These are phyloP conservation scores for Burhinus oedicnemus DNA, from an alignment of 2,113 vertebrate species.

Conservation along the genomic window DNA sequence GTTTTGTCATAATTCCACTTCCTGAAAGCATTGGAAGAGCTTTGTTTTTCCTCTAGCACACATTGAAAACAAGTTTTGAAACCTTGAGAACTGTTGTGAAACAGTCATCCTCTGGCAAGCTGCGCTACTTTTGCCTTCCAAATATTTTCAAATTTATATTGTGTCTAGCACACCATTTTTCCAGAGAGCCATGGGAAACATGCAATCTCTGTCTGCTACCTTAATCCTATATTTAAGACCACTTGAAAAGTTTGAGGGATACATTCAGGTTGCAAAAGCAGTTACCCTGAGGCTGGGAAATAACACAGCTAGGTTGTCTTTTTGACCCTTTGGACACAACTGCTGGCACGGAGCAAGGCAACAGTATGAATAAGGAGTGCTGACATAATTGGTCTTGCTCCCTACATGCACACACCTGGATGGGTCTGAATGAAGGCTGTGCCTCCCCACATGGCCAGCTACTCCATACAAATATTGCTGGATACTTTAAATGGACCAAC, in stretches of 20 bases:
- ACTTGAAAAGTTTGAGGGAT: background rate
- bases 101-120: conserved; percentile 25
- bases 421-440: background rate
- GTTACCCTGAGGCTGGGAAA: background rate
- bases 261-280: background rate
- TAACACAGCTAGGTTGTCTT: background rate
- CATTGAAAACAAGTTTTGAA: conserved; percentile 44
- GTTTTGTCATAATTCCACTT: background rate
- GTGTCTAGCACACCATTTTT: background rate
- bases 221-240: background rate
- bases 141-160: conserved; percentile 34
- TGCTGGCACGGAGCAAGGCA: background rate
- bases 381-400: background rate
- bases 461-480: background rate
- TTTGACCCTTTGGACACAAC: background rate
- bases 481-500: background rate
- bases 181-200: background rate
- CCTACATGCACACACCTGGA: background rate
- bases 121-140: conserved; percentile 20
- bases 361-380: background rate
- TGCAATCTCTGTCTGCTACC: background rate
- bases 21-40: background rate
- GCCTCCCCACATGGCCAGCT: background rate
- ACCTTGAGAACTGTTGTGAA: conserved; percentile 37
- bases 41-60: conserved; percentile 15